Evolutionary conservation across 1,140 invertebrate genomes (phyloP).

Genomic region (Probaryconus sp.): DNA sequence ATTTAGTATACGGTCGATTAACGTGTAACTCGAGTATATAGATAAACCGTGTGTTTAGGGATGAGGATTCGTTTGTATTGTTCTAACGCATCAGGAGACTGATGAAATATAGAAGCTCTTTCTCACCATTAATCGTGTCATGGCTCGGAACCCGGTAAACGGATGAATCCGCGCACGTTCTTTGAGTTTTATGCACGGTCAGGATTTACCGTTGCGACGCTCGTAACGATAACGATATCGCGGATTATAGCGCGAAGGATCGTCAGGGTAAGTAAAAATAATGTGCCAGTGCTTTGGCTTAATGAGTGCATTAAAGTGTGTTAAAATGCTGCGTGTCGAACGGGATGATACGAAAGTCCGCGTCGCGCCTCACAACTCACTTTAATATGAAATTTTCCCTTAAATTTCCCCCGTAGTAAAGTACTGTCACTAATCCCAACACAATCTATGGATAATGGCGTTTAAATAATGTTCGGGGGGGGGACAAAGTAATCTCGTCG

Average conservation of each 20-base stretch:
- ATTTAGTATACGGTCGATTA: not conserved
- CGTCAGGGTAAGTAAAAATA: constrained; percentile 61
- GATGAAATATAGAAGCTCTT: constrained; percentile 57
- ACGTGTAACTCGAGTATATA: not conserved
- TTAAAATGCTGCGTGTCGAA: constrained; percentile 37
- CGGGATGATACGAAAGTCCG: constrained; percentile 1
- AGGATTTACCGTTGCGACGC: constrained; percentile 56
- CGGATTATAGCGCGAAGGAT: constrained; percentile 56
- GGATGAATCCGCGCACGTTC: constrained; percentile 59
- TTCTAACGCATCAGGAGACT: constrained; percentile 21
- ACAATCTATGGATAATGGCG: too few species aligned
- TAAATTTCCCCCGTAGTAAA: too few species aligned
- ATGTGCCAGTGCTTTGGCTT: constrained; percentile 45
- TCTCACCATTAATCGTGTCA: constrained; percentile 59
- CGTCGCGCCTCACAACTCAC: too few species aligned
- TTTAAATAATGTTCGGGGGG: too few species aligned
- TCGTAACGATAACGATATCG: constrained; percentile 60
- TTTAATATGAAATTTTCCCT: too few species aligned
- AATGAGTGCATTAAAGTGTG: constrained; percentile 56
- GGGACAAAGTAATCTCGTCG: too few species aligned
- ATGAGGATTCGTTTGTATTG: constrained; percentile 18
- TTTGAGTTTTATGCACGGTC: constrained; percentile 54
- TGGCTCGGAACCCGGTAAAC: constrained; percentile 52
- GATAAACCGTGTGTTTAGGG: not conserved
- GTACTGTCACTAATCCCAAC: too few species aligned